Conservation (phyloP, 2,797 vertebrate genomes). For the Uromys caudimaculatus region DNA sequence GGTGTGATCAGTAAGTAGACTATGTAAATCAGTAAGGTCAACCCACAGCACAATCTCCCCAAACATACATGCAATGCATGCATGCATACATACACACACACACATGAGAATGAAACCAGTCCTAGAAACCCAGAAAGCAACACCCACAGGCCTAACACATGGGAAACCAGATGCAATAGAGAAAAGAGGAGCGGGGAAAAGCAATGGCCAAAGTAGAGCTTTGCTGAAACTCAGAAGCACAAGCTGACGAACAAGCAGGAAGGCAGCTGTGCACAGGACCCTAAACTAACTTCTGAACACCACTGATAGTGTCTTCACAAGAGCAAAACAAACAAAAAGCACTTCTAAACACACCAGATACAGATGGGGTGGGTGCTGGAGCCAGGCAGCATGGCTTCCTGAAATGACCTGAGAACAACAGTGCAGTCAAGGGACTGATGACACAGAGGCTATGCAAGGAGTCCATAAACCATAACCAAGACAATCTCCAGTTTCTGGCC, state of each 20-base stretch:
- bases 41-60: neutral
- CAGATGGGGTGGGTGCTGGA: neutral
- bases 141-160: neutral
- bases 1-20: neutral
- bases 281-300: slow-evolving; percentile 8
- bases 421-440: neutral
- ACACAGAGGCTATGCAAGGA: neutral
- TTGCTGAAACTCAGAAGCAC: neutral
- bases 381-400: neutral
- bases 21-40: neutral
- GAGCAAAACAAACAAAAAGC: neutral
- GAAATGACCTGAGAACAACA: neutral
- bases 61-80: neutral
- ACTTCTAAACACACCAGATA: neutral
- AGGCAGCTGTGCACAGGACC: neutral
- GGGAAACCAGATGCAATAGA: neutral
- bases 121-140: neutral
- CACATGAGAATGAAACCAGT: neutral
- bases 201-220: neutral
- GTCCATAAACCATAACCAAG: neutral
- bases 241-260: neutral
- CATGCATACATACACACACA: neutral
- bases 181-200: neutral
- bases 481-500: neutral
- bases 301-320: neutral